Evolutionary conservation across 2,797 vertebrate genomes (phyloP).

Genomic region (Hyperoplus lanceolatus): DNA sequence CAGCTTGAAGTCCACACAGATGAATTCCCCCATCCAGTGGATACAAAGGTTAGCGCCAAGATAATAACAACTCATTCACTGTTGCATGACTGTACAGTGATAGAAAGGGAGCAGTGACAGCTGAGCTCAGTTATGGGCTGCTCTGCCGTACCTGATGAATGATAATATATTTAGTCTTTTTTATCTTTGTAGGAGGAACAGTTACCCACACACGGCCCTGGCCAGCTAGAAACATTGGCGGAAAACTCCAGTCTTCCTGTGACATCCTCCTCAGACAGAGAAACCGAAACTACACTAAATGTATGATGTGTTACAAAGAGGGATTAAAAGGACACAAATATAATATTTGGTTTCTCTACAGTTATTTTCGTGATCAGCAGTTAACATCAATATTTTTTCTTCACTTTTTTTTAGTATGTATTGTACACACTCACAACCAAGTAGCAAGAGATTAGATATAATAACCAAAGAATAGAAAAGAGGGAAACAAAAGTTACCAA

Average conservation of each 20-base stretch:
- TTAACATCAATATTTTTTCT: not conserved
- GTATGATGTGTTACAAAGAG: not conserved
- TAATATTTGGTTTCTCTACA: not conserved
- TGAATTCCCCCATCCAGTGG: conserved; percentile 15
- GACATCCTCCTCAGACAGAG: conserved; percentile 23
- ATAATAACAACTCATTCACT: conserved; percentile 34
- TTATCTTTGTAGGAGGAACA: conserved; percentile 51
- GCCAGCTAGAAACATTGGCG: conserved; percentile 18
- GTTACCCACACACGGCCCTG: conserved; percentile 26
- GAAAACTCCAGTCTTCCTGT: conserved; percentile 26
- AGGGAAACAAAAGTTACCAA: not conserved
- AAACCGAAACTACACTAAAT: conserved; percentile 12
- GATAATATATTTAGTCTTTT: conserved; percentile 30
- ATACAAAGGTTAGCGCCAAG: conserved; percentile 36
- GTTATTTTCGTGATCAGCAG: not conserved
- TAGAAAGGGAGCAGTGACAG: conserved; percentile 24
- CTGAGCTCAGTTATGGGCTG: conserved; percentile 28
- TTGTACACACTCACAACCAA: too few species aligned
- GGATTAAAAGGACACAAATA: not conserved
- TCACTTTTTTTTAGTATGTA: too few species aligned
- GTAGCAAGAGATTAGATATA: not conserved
- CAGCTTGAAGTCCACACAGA: conserved; percentile 55
- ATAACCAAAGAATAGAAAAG: not conserved
- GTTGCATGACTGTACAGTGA: conserved; percentile 16
- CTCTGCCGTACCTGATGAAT: conserved; percentile 18